Evolutionary conservation across 2,113 vertebrate genomes (phyloP), one percentile per base, ranked within the genome.

Genomic region (Brachyistius frenatus): DNA sequence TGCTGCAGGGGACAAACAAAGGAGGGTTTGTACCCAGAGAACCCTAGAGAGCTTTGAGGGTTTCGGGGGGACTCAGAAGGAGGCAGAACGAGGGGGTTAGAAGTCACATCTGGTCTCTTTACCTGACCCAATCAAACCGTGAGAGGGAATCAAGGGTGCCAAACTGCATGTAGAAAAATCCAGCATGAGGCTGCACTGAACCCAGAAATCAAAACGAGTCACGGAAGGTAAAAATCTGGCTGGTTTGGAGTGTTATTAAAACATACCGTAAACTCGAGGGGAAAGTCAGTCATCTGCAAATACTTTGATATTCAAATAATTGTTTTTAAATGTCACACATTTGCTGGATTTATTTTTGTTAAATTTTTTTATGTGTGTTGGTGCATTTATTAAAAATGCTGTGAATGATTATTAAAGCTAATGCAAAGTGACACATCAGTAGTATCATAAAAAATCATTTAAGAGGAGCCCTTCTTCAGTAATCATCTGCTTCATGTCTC

Each of bases 1-100:
- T 86, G 91, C 88, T 91, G 85, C 86, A 87, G 87, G 93, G 89
- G 92, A 93, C 91, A 91, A 91, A 93, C 93, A 94, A 94, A 91
- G 92, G 90, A 94, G 85, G 92, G 88, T 84, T 89, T 94, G 93
- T 94, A 86, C 92, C 93, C 85, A 50, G 74, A 90, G 88, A 89
- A 89, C 90, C 90, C 88, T 46, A 56, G 85, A 90, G 88, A 91
- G 89, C 90, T 80, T 76, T 79, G 75, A 86, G 83, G 86, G 83
- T 82, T 90, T 89, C 16, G 62, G 85, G 86, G 90, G 76, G 82
- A 76, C 80, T 77, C 46, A 35, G 62, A 82, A 75, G 86, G 89
- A 91, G 78, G 84, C 79, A 82, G 81, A 87, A 37, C 63, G 49
- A 78, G 64, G 82, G 78, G 90, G 89, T 89, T 90, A 92, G 81